These are phyloP conservation scores for Eleginops maclovinus DNA, from an alignment of 2,113 vertebrate species.

Conservation along the genomic window DNA sequence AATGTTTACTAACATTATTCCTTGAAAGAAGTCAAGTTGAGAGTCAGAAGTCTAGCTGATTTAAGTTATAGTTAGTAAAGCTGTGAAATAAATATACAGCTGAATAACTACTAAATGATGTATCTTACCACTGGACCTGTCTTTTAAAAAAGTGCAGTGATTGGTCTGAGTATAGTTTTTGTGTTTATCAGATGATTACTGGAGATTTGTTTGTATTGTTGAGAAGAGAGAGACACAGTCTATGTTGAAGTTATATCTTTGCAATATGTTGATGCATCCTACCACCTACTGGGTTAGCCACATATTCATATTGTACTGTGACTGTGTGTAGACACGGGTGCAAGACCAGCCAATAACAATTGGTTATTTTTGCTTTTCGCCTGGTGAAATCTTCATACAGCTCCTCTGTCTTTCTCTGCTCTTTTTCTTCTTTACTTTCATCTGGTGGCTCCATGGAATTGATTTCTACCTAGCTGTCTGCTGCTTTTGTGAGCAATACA, in stretches of 20 bases:
- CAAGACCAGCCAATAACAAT: conserved; percentile 52
- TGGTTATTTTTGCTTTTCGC: conserved; percentile 74
- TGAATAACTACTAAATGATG: not conserved
- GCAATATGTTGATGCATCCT: conserved; percentile 3
- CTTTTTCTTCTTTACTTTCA: conserved; percentile 74
- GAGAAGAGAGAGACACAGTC: not conserved
- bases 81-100: not conserved
- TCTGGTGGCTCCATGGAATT: conserved; percentile 79
- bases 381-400: conserved; percentile 64
- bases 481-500: conserved; percentile 76
- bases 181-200: not conserved
- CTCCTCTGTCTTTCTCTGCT: conserved; percentile 57
- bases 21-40: not conserved
- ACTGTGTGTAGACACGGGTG: conserved; percentile 49
- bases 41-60: not conserved
- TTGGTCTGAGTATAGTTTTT: not conserved
- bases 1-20: not conserved
- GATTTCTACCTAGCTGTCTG: conserved; percentile 77
- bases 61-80: not conserved
- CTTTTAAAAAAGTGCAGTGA: not conserved
- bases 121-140: not conserved
- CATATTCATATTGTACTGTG: conserved; percentile 45
- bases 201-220: not conserved
- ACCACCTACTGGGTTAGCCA: conserved; percentile 25
- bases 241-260: conserved; percentile 4